Conservation (phyloP, 1,140 invertebrate species). For the Coenobita brevimanus region DNA sequence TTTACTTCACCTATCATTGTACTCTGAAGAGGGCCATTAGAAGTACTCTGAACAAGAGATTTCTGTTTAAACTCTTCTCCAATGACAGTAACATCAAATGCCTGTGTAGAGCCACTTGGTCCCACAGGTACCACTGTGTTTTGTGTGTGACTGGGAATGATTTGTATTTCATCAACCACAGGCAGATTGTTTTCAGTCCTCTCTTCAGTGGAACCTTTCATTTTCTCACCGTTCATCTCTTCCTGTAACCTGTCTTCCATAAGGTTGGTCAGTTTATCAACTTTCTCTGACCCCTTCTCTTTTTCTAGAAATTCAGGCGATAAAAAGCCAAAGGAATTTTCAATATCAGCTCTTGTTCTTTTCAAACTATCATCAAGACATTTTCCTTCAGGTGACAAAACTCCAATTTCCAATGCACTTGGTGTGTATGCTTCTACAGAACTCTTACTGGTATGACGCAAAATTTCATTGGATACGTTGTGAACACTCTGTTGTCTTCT, state of each 20-base stretch:
- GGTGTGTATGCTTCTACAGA: neutral
- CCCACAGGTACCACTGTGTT: neutral
- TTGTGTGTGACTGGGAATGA: neutral
- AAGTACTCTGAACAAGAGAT: neutral
- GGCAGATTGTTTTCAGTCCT: neutral
- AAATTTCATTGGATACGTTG: neutral
- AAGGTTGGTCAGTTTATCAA: neutral
- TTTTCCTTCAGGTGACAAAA: neutral
- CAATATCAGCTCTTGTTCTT: neutral
- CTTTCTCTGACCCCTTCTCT: neutral
- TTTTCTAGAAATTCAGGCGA: neutral
- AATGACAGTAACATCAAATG: neutral
- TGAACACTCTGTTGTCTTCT: neutral
- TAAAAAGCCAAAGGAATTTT: neutral
- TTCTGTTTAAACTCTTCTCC: neutral
- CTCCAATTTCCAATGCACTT: neutral
- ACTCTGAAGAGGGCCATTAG: neutral
- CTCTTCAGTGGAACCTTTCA: neutral
- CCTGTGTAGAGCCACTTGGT: neutral
- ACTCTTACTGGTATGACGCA: slow-evolving; percentile 15
- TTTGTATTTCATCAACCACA: neutral
- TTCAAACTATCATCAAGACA: neutral
- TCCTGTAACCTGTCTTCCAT: neutral
- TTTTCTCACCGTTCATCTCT: neutral
- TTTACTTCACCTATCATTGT: neutral